Evolutionary conservation across 1,140 invertebrate species (phyloP).

Genomic region (Aradophagus sp.): DNA sequence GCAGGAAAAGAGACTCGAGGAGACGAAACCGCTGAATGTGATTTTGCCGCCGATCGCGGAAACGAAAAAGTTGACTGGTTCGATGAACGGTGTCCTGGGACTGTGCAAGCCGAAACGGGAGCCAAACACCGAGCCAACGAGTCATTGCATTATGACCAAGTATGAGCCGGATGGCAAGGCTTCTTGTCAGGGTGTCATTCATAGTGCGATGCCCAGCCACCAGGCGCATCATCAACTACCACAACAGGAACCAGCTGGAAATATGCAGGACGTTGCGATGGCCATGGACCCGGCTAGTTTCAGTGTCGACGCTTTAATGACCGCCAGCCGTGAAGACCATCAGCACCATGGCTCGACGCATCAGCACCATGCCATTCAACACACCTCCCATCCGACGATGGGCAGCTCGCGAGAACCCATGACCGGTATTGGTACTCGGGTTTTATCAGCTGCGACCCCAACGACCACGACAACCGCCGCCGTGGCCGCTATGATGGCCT

Average conservation of each 20-base stretch:
- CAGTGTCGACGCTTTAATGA: conserved; percentile 77
- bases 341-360: conserved; percentile 73
- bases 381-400: conserved; percentile 74
- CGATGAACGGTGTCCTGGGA: conserved; percentile 40
- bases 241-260: conserved; percentile 59
- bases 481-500: conserved; percentile 72
- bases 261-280: conserved; percentile 74
- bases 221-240: conserved; percentile 67
- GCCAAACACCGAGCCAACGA: conserved; percentile 76
- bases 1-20: conserved; percentile 76
- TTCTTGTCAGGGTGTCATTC: conserved; percentile 65
- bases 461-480: conserved; percentile 66
- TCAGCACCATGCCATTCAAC: conserved; percentile 74
- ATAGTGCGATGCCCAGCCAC: conserved; percentile 62
- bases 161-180: conserved; percentile 71
- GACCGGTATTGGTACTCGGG: conserved; percentile 67
- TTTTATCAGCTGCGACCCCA: conserved; percentile 62
- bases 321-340: conserved; percentile 71
- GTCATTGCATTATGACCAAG: conserved; percentile 68
- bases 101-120: conserved; percentile 78
- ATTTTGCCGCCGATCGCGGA: conserved; percentile 27
- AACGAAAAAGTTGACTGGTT: conserved; percentile 59
- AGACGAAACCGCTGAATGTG: conserved; percentile 66
- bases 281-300: conserved; percentile 75
- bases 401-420: conserved; percentile 75